phyloP scores from a whole-genome alignment of 2,113 vertebrate species.

The Periophthalmus modestus region DNA sequence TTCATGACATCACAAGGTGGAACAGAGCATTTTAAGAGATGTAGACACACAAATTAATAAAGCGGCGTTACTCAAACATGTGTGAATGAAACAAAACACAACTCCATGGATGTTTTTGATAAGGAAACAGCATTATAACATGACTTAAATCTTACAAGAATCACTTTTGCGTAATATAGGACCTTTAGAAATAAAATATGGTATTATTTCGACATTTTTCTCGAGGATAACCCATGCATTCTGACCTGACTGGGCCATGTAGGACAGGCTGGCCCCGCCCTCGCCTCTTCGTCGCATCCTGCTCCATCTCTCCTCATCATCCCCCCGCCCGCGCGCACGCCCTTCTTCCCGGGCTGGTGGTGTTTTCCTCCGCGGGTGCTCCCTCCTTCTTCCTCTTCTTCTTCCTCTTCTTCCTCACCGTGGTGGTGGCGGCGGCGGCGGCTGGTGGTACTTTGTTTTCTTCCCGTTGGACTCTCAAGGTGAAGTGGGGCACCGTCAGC shows the following conservation, averaged over 20 bases:
- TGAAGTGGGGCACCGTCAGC: conserved; percentile 39
- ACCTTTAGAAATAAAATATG: too few species aligned
- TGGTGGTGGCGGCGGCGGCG: conserved; percentile 6
- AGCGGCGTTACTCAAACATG: too few species aligned
- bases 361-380: background rate
- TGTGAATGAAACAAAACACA: too few species aligned
- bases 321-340: conserved; percentile 11
- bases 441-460: background rate
- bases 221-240: background rate
- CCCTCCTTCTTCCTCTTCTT: background rate
- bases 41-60: too few species aligned
- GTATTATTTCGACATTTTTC: background rate
- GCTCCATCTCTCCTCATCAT: conserved; percentile 39
- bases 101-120: too few species aligned
- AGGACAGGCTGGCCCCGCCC: conserved; percentile 32
- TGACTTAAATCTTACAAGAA: too few species aligned
- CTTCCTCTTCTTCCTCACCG: background rate
- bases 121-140: too few species aligned
- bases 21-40: too few species aligned
- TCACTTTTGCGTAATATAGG: too few species aligned
- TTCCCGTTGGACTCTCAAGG: conserved; percentile 27
- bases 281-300: conserved; percentile 38
- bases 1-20: too few species aligned
- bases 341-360: conserved; percentile 19
- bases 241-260: background rate